Percentiles rank a stretch among this genome's conserved stretches.
Conservation (phyloP, 2,113 vertebrate genomes). For the Ramphastos sulfuratus region DNA sequence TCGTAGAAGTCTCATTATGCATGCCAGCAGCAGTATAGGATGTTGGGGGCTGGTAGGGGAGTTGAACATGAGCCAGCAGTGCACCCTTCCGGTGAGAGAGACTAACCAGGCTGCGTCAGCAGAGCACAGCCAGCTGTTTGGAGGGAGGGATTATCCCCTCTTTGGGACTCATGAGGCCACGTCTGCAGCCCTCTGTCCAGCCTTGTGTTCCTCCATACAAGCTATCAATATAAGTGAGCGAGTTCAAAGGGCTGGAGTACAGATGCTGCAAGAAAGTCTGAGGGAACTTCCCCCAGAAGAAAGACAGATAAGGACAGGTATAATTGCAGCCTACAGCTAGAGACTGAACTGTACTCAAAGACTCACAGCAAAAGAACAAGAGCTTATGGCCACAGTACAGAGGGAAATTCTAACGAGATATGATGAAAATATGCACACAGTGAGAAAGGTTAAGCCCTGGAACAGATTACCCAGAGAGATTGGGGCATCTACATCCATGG, state of each 20-base stretch:
- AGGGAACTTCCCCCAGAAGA: background rate
- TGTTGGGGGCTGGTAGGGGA: fast-evolving
- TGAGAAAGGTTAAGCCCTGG: background rate
- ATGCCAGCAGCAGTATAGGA: background rate
- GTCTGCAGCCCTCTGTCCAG: fast-evolving
- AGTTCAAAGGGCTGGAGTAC: background rate
- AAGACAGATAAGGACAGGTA: background rate
- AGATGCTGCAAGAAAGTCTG: background rate
- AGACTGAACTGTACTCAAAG: background rate
- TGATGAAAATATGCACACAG: background rate
- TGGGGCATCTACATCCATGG: background rate
- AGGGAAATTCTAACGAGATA: background rate
- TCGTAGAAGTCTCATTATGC: fast-evolving
- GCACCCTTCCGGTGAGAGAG: background rate
- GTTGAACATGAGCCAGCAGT: background rate
- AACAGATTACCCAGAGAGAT: background rate
- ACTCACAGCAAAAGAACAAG: background rate
- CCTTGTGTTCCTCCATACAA: background rate
- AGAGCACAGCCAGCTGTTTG: background rate
- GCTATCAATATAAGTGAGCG: fast-evolving
- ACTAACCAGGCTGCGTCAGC: background rate
- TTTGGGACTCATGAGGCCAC: fast-evolving
- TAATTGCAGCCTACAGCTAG: background rate
- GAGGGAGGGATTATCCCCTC: fast-evolving
- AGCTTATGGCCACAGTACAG: background rate